Percentiles rank a stretch among this genome's conserved stretches.
Conservation (phyloP, 2,888 invertebrate species). For the Xiphydria camelus region DNA sequence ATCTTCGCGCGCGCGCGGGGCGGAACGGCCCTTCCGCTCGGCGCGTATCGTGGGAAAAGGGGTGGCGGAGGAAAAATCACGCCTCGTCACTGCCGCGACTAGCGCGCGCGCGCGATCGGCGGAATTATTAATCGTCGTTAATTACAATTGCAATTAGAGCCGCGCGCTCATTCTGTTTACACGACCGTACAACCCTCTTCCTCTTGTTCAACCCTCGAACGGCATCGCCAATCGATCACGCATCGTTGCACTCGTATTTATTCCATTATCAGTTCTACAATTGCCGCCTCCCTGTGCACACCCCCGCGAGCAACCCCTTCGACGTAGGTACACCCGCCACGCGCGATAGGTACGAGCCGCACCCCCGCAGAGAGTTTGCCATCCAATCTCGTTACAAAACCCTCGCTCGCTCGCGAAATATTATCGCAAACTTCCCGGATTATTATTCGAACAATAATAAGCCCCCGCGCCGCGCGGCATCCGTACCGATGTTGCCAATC, state of each 20-base stretch:
- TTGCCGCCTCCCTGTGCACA: neutral
- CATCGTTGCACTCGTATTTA: slow-evolving; percentile 15
- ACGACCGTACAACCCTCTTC: neutral
- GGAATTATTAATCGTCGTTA: neutral
- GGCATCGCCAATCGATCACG: slow-evolving; percentile 16
- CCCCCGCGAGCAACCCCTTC: no score
- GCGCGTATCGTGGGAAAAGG: no score
- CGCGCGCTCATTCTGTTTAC: neutral
- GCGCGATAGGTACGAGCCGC: no score
- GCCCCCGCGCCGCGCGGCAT: slow-evolving; percentile 9
- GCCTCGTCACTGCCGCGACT: no score
- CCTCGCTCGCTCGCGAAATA: slow-evolving; percentile 39
- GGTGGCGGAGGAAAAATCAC: no score
- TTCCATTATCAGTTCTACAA: slow-evolving; percentile 15
- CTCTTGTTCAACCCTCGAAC: neutral
- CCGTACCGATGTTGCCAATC: slow-evolving; percentile 13
- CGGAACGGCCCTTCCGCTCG: no score
- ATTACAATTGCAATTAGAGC: neutral
- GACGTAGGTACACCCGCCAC: no score
- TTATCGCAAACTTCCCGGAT: slow-evolving; percentile 34
- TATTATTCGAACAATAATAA: slow-evolving; percentile 41
- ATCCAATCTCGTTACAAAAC: slow-evolving; percentile 33
- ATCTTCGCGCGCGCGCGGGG: no score
- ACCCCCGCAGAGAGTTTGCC: no score
- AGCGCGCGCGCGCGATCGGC: no score